These are phyloP conservation scores for Benitochromis conjunctus DNA, from an alignment of 2,113 vertebrate species.

Conservation along the genomic window DNA sequence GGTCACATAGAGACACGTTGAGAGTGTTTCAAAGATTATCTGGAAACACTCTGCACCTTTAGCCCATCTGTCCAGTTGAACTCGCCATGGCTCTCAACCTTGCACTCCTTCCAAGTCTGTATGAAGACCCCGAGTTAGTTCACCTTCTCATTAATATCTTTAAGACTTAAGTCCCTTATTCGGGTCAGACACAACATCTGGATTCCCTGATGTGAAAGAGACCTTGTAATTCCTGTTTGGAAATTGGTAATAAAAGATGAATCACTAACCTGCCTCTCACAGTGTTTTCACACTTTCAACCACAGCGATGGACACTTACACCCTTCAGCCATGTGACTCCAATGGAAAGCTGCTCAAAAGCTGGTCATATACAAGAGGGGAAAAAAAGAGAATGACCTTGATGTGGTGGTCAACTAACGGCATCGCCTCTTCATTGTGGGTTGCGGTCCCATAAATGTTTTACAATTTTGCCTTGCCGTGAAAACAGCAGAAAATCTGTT, in stretches of 20 bases:
- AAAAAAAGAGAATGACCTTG: slow-evolving; percentile 10
- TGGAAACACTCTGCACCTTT: slow-evolving; percentile 35
- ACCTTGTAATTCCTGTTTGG: slow-evolving; percentile 29
- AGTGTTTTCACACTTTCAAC: slow-evolving; percentile 19
- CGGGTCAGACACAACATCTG: slow-evolving; percentile 49
- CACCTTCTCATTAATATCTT: slow-evolving; percentile 38
- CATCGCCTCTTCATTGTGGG: slow-evolving; percentile 31
- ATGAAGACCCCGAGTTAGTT: slow-evolving; percentile 1
- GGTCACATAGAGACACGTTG: slow-evolving; percentile 1
- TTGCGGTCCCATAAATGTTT: slow-evolving; percentile 43
- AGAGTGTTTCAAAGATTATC: slow-evolving; percentile 6
- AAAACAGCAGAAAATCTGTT: slow-evolving; percentile 50
- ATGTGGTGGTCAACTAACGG: slow-evolving; percentile 49
- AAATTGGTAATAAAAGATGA: slow-evolving; percentile 33
- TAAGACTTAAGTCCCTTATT: slow-evolving; percentile 20
- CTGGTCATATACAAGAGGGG: not conserved
- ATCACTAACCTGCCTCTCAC: not conserved
- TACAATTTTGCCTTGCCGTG: slow-evolving; percentile 3
- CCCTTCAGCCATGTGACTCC: slow-evolving; percentile 16
- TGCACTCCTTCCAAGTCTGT: not conserved
- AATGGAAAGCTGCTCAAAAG: slow-evolving; percentile 29
- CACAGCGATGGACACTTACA: slow-evolving; percentile 18
- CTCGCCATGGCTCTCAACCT: not conserved
- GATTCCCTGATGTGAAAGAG: slow-evolving; percentile 29
- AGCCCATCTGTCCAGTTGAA: slow-evolving; percentile 30